A percentile compares a stretch with the other conserved stretches of the same genome.
phyloP scores from a whole-genome alignment of 1,140 invertebrate genomes.

The Yoshiicerus persimilis region DNA sequence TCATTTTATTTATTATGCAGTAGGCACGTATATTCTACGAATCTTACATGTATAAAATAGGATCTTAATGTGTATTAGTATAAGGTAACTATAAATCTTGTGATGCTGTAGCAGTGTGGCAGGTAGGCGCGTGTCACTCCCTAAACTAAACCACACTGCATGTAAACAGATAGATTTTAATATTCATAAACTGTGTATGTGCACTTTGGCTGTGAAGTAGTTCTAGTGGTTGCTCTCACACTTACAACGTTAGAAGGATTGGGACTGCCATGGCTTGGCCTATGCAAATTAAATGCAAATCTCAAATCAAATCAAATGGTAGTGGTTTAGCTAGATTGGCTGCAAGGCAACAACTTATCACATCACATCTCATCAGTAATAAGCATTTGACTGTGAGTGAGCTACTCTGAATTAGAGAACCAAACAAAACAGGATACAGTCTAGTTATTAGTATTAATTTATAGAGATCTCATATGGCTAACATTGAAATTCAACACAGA shows the following conservation, averaged over 20 bases:
- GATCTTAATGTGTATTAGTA: no score
- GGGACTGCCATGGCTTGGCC: neutral
- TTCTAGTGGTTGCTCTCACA: neutral
- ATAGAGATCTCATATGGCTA: neutral
- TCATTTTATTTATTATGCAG: neutral
- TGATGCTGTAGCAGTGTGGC: neutral
- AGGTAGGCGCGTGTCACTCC: conserved; percentile 7
- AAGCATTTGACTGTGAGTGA: neutral
- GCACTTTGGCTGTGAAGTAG: neutral
- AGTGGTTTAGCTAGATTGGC: neutral
- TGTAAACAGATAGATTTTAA: no score
- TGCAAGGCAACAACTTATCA: neutral
- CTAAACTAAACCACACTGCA: neutral
- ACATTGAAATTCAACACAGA: neutral
- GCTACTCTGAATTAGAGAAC: neutral
- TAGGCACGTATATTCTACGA: no score
- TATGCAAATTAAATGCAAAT: conserved; percentile 5
- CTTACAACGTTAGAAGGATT: neutral
- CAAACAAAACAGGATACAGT: conserved; percentile 13
- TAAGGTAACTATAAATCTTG: neutral
- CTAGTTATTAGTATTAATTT: conserved; percentile 10
- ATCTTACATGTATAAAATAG: no score
- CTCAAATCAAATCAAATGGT: neutral
- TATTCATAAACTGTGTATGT: neutral
- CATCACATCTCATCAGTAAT: neutral